These are phyloP conservation scores for Aphelocoma coerulescens DNA, from an alignment of 2,113 vertebrate genomes.

Conservation along the genomic window DNA sequence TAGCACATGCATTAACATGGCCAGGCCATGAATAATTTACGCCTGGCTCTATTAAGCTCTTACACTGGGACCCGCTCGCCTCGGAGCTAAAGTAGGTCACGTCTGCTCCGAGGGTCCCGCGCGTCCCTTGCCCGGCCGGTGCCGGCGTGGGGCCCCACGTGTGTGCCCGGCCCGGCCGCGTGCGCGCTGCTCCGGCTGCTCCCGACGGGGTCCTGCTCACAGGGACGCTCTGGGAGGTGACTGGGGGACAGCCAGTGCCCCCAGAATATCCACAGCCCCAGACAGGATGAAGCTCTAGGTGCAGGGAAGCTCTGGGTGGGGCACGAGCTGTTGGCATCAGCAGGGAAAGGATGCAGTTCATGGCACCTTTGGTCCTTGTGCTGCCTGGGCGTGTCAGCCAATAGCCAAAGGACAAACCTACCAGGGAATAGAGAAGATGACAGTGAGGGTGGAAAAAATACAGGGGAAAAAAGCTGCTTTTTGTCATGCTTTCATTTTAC, in stretches of 20 bases:
- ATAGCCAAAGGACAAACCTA: fast-evolving
- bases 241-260: neutral
- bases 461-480: neutral
- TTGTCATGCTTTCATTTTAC: neutral
- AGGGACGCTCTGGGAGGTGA: fast-evolving
- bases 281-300: neutral
- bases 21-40: conserved; percentile 58
- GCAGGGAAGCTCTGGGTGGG: neutral
- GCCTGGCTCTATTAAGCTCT: neutral
- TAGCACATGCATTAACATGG: conserved; percentile 46
- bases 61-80: neutral
- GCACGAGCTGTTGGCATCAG: neutral
- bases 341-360: neutral
- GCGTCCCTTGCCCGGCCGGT: fast-evolving
- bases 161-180: fast-evolving
- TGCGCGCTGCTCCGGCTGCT: neutral
- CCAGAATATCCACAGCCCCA: neutral
- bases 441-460: neutral
- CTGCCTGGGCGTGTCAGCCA: fast-evolving
- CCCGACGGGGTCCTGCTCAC: fast-evolving
- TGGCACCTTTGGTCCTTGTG: neutral
- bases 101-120: neutral
- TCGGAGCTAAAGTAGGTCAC: conserved; percentile 51
- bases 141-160: neutral
- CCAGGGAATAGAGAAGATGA: neutral